phyloP scores from a whole-genome alignment of 2,113 vertebrate species.

The Crotalus tigris region DNA sequence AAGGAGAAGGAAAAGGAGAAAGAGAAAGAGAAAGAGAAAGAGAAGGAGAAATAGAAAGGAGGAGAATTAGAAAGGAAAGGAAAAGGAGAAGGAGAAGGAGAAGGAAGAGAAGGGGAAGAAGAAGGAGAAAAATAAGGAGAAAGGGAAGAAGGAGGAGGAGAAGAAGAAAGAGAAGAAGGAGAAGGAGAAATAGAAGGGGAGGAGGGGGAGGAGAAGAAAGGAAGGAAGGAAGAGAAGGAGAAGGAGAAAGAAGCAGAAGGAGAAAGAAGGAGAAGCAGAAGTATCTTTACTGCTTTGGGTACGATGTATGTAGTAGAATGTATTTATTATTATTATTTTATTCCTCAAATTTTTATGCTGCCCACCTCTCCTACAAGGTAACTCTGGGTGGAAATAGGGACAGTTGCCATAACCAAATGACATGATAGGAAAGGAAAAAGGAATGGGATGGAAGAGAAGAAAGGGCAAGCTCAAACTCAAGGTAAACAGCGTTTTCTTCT shows the following conservation, averaged over 20 bases:
- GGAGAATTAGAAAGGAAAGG: too few relatives aligned
- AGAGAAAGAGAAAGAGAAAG: background rate
- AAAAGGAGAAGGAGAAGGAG: too few relatives aligned
- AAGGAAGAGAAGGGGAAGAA: background rate
- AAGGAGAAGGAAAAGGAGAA: too few relatives aligned
- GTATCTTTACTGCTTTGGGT: background rate
- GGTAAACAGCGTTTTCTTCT: background rate
- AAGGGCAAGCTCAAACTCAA: background rate
- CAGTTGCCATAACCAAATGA: too few relatives aligned
- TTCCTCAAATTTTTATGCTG: background rate
- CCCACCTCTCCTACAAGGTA: background rate
- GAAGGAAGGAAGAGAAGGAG: too few relatives aligned
- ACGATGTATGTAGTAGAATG: background rate
- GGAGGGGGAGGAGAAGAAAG: background rate
- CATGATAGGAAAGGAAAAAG: background rate
- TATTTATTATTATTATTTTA: background rate
- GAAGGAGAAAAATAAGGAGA: too few relatives aligned
- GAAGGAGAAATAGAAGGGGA: background rate
- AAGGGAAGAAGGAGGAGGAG: background rate
- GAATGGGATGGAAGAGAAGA: background rate
- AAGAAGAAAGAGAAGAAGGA: background rate
- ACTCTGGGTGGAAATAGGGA: background rate
- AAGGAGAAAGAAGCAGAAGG: background rate
- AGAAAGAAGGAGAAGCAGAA: background rate
- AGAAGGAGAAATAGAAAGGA: background rate